Evolutionary conservation across 2,113 vertebrate genomes (phyloP), one percentile per base, ranked within the genome.

Genomic region (Brachionichthys hirsutus): DNA sequence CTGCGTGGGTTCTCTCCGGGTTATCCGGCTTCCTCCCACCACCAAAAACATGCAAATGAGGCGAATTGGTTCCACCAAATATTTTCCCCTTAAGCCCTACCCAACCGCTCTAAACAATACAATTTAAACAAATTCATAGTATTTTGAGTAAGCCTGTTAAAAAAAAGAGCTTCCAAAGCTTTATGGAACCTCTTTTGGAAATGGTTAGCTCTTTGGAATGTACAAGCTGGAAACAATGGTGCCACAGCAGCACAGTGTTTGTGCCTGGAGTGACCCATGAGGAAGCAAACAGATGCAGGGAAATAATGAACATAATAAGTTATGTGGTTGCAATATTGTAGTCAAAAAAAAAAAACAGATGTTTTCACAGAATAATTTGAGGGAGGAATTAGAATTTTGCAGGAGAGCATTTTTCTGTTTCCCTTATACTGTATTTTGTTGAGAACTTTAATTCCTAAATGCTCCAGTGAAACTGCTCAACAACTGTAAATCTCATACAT

Each of bases 311-410:
- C 53, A 55, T 64, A n/a, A n/a, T 78, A 69, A 87, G 85, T 85
- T 67, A 78, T 78, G 84, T 63, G 72, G 83, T 67, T 69, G 45
- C 53, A 70, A 75, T 83, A 84, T 82, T 69, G 80, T 72, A 75
- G 59, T 71, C 47, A 73, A 20, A 82, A 77, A 89, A 87, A 71
- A 72, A 83, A 82, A 86, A 64, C 89, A 90, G 85, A 90, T 84
- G 84, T 70, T 62, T 55, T 75, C 63, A 72, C 58, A 65, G 62
- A 14, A 51, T 44, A 17, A 11, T 46, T 12, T 8, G 24, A 38
- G 36, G 36, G 36, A 38, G 24, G 24, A 30, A 30, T 30, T 6
- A 30, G 24, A 30, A 30, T 30, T 30, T 30, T 2, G 24, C 24
- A 30, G 24, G 8, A 47, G 6, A 54, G 19, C 1, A 30, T 43